Evolutionary conservation across 2,113 vertebrate genomes (phyloP).

Genomic region (Saccopteryx bilineata): DNA sequence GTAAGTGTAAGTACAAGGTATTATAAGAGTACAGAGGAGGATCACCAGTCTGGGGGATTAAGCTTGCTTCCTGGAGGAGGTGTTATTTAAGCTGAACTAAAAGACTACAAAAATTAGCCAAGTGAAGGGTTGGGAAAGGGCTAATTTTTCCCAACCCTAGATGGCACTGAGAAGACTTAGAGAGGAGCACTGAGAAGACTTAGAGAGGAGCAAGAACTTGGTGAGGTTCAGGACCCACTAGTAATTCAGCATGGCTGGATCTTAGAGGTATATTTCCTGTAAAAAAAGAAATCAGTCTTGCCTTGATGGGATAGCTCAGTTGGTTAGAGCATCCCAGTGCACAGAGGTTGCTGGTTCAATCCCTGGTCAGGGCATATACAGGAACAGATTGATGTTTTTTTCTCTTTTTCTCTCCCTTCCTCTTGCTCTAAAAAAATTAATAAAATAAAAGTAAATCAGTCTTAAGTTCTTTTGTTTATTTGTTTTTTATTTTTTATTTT

Average conservation of each 20-base stretch:
- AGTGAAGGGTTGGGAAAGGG: background rate
- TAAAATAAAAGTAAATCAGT: slow-evolving; percentile 53
- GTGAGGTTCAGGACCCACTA: background rate
- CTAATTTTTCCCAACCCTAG: no score
- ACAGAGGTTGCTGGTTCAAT: no score
- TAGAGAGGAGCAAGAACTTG: background rate
- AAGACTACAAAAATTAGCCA: background rate
- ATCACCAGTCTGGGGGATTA: background rate
- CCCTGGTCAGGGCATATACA: no score
- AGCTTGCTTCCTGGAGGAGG: background rate
- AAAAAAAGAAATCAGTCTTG: slow-evolving; percentile 63
- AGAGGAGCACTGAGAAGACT: background rate
- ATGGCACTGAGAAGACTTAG: no score
- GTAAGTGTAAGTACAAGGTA: background rate
- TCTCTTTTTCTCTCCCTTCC: no score
- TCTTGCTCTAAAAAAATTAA: no score
- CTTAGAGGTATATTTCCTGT: background rate
- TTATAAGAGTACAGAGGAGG: background rate
- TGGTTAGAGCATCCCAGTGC: no score
- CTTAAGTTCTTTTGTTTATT: slow-evolving; percentile 27
- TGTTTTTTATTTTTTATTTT: background rate
- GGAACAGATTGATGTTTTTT: no score
- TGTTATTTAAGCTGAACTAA: background rate
- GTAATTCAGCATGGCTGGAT: background rate
- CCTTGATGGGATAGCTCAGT: no score